A percentile compares a stretch with the other conserved stretches of the same genome.
These are phyloP conservation scores for Scaptomyza pallida DNA, from an alignment of 1,140 invertebrate genomes.

Conservation along the genomic window DNA sequence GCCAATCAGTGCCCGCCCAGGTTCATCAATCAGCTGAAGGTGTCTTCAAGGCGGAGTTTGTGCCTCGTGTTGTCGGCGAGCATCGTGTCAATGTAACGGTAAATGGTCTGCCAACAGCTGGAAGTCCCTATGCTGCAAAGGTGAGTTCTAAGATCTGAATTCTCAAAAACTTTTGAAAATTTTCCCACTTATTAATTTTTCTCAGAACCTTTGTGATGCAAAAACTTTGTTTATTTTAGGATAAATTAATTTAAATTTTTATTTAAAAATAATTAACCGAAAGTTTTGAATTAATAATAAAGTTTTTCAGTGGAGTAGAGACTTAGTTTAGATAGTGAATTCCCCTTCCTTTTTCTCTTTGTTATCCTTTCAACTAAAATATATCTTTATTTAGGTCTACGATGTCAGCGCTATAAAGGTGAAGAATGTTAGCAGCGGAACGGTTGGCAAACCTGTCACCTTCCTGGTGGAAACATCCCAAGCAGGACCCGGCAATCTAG, in stretches of 20 bases:
- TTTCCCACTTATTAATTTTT: too few species aligned
- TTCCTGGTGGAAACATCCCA: constrained; percentile 98
- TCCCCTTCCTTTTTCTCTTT: background rate
- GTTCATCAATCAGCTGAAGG: constrained; percentile 91
- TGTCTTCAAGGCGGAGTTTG: constrained; percentile 94
- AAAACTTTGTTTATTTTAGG: too few species aligned
- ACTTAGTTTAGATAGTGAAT: too few species aligned
- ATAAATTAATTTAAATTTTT: too few species aligned
- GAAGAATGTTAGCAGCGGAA: constrained; percentile 94
- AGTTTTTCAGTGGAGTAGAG: too few species aligned
- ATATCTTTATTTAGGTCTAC: constrained; percentile 88
- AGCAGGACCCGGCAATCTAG: constrained; percentile 94
- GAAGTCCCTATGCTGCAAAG: constrained; percentile 96
- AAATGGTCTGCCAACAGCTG: constrained; percentile 90
- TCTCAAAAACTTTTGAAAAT: too few species aligned
- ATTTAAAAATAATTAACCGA: too few species aligned
- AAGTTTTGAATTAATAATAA: too few species aligned
- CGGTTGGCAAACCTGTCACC: constrained; percentile 96
- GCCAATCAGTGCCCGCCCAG: constrained; percentile 93
- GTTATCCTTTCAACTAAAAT: background rate
- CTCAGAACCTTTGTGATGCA: too few species aligned
- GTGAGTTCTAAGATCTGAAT: constrained; percentile 72
- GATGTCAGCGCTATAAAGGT: constrained; percentile 97
- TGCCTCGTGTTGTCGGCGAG: constrained; percentile 93
- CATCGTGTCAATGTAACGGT: constrained; percentile 94